Evolutionary conservation across 2,797 vertebrate genomes (phyloP).

Genomic region (Lacerta viridis): DNA sequence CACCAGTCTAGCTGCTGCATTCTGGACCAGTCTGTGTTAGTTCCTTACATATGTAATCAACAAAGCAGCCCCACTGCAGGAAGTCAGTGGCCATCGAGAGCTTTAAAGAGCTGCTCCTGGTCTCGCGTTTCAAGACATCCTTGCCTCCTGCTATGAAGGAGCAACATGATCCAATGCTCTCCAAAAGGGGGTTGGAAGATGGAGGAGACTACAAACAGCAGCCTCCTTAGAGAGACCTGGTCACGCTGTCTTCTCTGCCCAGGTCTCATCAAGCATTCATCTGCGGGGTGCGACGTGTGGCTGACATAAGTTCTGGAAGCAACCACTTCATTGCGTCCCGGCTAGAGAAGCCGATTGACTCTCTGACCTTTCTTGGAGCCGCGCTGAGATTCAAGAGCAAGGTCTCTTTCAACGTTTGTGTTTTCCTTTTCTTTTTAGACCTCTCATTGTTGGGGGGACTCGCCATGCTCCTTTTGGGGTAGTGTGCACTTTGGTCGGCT

Average conservation of each 20-base stretch:
- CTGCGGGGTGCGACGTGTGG: constrained; percentile 53
- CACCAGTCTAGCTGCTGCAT: too few relatives aligned
- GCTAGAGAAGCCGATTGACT: constrained; percentile 47
- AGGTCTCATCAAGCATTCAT: not conserved
- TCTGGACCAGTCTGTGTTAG: not conserved
- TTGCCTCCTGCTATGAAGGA: constrained; percentile 79
- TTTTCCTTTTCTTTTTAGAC: too few relatives aligned
- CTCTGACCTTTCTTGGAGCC: constrained; percentile 35
- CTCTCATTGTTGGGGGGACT: too few relatives aligned
- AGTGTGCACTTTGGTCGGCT: too few relatives aligned
- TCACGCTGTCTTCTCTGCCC: constrained; percentile 24
- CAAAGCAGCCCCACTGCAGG: not conserved
- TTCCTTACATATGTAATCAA: accelerated
- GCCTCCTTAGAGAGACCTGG: constrained; percentile 69
- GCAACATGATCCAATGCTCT: constrained; percentile 75
- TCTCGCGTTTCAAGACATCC: constrained; percentile 78
- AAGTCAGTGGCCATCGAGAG: constrained; percentile 31
- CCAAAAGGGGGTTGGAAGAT: constrained; percentile 63
- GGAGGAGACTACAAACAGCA: constrained; percentile 75
- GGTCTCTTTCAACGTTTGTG: not conserved
- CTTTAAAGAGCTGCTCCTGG: constrained; percentile 59
- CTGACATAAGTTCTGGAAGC: constrained; percentile 53
- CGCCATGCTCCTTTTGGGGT: too few relatives aligned
- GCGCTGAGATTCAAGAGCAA: not conserved
- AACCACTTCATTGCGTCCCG: constrained; percentile 40